A percentile compares a stretch with the other conserved stretches of the same genome.
Conservation (phyloP, 2,888 invertebrate genomes). For the Sarcophaga subvicina region DNA sequence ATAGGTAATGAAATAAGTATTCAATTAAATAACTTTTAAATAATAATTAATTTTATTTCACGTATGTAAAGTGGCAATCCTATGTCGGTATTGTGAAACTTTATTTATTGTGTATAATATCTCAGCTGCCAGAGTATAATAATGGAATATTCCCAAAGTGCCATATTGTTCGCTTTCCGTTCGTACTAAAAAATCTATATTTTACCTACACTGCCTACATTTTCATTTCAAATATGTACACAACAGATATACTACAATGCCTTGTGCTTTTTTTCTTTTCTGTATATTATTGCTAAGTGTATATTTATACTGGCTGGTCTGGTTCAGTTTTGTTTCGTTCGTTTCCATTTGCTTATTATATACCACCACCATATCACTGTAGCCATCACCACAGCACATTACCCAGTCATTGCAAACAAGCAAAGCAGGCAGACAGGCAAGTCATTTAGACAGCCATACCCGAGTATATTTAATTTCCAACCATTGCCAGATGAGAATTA, state of each 20-base stretch:
- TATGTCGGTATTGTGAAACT: constrained; percentile 52
- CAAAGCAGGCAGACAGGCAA: constrained; percentile 1
- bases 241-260: constrained; percentile 20
- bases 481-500: constrained; percentile 65
- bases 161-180: constrained; percentile 32
- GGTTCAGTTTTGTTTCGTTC: constrained; percentile 26
- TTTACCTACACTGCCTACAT: constrained; percentile 41
- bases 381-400: constrained; percentile 14
- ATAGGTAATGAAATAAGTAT: neutral
- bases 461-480: constrained; percentile 49
- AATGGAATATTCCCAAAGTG: constrained; percentile 66
- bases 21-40: neutral
- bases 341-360: constrained; percentile 33
- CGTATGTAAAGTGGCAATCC: constrained; percentile 48
- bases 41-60: constrained; percentile 1
- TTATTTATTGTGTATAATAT: constrained; percentile 41
- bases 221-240: constrained; percentile 34
- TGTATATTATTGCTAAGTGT: constrained; percentile 35
- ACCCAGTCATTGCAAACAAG: constrained; percentile 1
- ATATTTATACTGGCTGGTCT: constrained; percentile 33
- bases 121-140: constrained; percentile 16
- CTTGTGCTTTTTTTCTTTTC: constrained; percentile 17
- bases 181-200: constrained; percentile 5
- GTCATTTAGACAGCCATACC: constrained; percentile 42
- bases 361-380: constrained; percentile 34